These are phyloP conservation scores for Kryptolebias marmoratus DNA, from an alignment of 2,113 vertebrate species.

Conservation along the genomic window DNA sequence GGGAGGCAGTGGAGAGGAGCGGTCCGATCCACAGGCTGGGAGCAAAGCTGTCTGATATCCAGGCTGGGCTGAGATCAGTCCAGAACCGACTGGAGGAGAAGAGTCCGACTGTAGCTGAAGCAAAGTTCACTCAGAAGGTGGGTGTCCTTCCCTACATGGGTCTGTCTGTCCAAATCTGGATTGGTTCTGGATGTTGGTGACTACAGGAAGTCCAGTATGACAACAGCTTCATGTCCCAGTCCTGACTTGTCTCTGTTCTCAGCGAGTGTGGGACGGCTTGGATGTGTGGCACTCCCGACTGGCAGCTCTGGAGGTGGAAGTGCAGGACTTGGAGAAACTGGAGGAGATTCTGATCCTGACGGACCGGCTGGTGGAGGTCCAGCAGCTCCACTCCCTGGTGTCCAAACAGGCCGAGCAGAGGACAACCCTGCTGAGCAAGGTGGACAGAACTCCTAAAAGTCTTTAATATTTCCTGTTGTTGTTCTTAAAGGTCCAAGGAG, in stretches of 20 bases:
- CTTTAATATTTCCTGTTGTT: no score
- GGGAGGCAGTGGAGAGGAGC: constrained; percentile 79
- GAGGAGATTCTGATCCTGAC: constrained; percentile 81
- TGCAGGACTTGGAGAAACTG: constrained; percentile 87
- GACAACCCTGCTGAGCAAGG: constrained; percentile 90
- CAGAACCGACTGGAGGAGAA: constrained; percentile 85
- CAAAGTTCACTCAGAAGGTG: constrained; percentile 91
- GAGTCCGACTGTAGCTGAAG: constrained; percentile 81
- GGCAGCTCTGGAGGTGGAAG: constrained; percentile 86
- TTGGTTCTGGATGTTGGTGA: no score
- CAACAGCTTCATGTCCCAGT: not conserved
- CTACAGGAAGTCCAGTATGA: no score
- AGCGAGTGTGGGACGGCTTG: constrained; percentile 91
- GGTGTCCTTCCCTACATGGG: not conserved
- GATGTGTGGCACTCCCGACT: constrained; percentile 88
- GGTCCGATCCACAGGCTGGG: constrained; percentile 83
- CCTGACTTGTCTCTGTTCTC: constrained; percentile 28
- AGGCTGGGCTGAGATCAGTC: constrained; percentile 83
- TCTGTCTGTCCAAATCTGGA: no score
- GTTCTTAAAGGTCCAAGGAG: no score
- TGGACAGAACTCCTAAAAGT: constrained; percentile 33
- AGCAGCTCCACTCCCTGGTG: constrained; percentile 84
- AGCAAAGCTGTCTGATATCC: constrained; percentile 85
- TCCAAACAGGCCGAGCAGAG: constrained; percentile 87
- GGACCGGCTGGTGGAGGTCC: constrained; percentile 84